Evolutionary conservation across 2,113 vertebrate species (phyloP).

Genomic region (Crotophaga sulcirostris): DNA sequence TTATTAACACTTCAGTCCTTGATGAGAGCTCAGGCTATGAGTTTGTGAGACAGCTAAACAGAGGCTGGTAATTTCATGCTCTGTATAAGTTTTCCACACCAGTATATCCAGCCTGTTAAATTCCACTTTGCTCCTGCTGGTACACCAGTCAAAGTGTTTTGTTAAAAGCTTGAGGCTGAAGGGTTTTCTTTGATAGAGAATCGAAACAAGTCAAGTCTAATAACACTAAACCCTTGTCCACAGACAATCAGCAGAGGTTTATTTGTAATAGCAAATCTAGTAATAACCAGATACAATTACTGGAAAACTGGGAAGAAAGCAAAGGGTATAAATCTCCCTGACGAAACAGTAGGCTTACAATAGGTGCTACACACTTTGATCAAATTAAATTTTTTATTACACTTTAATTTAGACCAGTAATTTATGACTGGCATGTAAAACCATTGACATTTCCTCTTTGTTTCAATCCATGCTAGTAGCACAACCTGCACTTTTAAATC

Average conservation of each 20-base stretch:
- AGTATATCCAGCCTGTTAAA: not conserved
- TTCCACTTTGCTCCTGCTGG: not conserved
- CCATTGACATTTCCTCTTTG: not conserved
- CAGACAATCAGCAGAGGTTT: not conserved
- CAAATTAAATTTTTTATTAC: conserved; percentile 41
- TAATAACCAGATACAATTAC: conserved; percentile 9
- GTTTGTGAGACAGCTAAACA: not conserved
- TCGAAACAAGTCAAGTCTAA: not conserved
- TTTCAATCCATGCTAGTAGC: not conserved
- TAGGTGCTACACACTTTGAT: conserved; percentile 2
- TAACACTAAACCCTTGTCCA: not conserved
- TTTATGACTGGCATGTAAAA: conserved; percentile 3
- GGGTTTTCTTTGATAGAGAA: not conserved
- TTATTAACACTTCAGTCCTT: not conserved
- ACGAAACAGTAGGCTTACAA: conserved; percentile 1
- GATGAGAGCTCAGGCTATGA: not conserved
- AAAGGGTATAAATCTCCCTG: not conserved
- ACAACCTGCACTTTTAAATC: not conserved
- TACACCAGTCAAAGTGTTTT: not conserved
- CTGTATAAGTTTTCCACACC: not conserved
- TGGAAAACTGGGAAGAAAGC: not conserved
- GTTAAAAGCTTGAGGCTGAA: not conserved
- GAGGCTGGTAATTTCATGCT: not conserved
- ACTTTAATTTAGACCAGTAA: conserved; percentile 29
- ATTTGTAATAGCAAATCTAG: not conserved